Evolutionary conservation across 2,113 vertebrate species (phyloP).

Genomic region (Empidonax alnorum): DNA sequence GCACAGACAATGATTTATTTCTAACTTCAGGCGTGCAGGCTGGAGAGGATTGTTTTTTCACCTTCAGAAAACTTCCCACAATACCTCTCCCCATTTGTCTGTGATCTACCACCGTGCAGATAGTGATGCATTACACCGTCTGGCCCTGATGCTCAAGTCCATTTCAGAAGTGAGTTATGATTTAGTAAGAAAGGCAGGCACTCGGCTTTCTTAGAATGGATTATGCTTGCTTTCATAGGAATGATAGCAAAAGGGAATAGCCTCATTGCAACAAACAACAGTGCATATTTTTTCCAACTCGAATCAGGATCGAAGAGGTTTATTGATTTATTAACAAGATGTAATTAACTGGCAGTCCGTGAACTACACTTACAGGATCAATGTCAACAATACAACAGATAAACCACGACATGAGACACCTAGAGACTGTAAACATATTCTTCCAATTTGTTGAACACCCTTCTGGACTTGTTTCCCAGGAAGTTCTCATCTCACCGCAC

Average conservation of each 20-base stretch:
- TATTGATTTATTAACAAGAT: conserved; percentile 43
- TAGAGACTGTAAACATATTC: neutral
- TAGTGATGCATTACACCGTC: neutral
- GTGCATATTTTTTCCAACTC: neutral
- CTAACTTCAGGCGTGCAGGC: neutral
- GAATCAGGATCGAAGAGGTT: neutral
- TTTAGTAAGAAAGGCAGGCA: neutral
- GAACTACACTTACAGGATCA: neutral
- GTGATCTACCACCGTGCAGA: neutral
- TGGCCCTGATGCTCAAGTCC: neutral
- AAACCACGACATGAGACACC: neutral
- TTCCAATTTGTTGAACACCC: neutral
- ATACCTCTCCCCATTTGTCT: neutral
- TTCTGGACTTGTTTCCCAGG: neutral
- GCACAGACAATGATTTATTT: conserved; percentile 32
- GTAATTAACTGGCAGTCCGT: conserved; percentile 25
- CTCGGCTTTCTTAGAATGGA: neutral
- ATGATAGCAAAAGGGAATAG: neutral
- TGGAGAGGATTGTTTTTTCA: conserved; percentile 23
- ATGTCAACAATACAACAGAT: neutral
- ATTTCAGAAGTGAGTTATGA: conserved; percentile 9
- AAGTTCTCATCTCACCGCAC: neutral
- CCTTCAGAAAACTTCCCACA: conserved; percentile 32
- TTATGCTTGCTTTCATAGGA: neutral
- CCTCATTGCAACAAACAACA: neutral